phyloP scores from a whole-genome alignment of 2,797 vertebrate genomes.

The Tokudaia muenninki region DNA sequence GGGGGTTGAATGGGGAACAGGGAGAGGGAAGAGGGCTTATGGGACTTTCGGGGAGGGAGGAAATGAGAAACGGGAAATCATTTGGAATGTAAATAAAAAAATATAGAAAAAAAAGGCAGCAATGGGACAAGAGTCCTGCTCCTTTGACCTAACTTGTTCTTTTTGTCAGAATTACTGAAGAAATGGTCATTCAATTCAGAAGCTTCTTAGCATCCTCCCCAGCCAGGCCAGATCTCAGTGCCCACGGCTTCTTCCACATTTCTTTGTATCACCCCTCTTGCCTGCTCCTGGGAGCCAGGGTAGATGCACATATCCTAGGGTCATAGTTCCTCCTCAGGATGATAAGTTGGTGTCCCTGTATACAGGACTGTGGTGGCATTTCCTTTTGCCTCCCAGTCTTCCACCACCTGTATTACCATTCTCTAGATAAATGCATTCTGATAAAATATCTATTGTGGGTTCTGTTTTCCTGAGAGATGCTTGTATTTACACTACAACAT shows the following conservation, averaged over 20 bases:
- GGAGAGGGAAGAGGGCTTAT: too few species aligned
- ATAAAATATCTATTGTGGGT: background rate
- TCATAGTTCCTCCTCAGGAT: background rate
- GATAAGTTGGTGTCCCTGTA: background rate
- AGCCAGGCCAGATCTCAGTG: background rate
- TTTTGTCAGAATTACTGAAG: fast-evolving
- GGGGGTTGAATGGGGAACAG: too few species aligned
- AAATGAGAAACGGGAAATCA: too few species aligned
- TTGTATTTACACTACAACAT: background rate
- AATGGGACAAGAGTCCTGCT: background rate
- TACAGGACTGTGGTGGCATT: background rate
- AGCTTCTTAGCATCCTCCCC: background rate
- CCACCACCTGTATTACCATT: background rate
- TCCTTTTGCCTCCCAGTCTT: background rate
- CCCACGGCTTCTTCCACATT: fast-evolving
- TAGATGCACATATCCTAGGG: too few species aligned
- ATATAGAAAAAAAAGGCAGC: background rate
- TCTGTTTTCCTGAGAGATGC: background rate
- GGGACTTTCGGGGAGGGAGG: too few species aligned
- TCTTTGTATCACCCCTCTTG: background rate
- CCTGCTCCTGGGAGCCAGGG: background rate
- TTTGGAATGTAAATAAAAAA: too few species aligned
- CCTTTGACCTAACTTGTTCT: background rate
- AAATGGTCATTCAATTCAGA: background rate
- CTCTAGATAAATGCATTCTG: background rate